Base-by-base conservation (phyloP, 2,797 vertebrate species). In the Rousettus madagascariensis region DNA sequence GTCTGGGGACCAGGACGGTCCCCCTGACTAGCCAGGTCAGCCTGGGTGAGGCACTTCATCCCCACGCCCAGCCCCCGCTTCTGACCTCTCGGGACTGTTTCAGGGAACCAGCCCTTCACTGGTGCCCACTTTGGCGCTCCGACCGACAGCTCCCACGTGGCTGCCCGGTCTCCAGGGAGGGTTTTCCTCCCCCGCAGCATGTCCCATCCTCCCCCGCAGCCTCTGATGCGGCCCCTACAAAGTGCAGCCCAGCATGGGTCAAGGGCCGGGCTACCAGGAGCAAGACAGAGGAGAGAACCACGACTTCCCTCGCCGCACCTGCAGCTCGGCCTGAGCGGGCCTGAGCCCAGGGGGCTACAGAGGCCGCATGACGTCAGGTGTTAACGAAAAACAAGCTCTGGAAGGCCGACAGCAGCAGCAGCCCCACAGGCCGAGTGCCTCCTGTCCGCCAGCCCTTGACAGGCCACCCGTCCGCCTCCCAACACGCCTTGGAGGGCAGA, bases 251-350 rank as follows among this genome's bases (percentile, higher is more conserved):
- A 75, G 28, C 46, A 3, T 2, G 19, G 0, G 9, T 8, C 22
- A 19, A 55, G 43, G 20, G 5, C 51, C 17, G n/a, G 66, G 16
- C 43, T 46, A 33, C 11, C 1, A 3, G 0, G 41, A 43, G 28
- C n/a, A n/a, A n/a, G 57, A 15, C 16, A 9, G 43, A 13, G 57
- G 38, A 49, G 9, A 36, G 53, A 68, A 20, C 26, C 72, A 59
- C 0, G 1, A 33, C 77, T 6, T 22, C n/a, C 51, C 15, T 38
- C 49, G 20, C 9, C 22, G 74, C 0, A 3, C 17, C 26, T 0
- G 8, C 22, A 65, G 17, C 8, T 30, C 38, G 5, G 59, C 7
- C 3, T 3, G 12, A 77, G 26, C 10, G 8, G 46, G 41, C 77
- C 66, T 10, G 19, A 77, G 19, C 72, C 49, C 68, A 0, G 5